Percentiles rank a stretch among this genome's conserved stretches.
Evolutionary conservation across 2,888 invertebrate genomes (phyloP).

Genomic region (Ornithoptera priamus): DNA sequence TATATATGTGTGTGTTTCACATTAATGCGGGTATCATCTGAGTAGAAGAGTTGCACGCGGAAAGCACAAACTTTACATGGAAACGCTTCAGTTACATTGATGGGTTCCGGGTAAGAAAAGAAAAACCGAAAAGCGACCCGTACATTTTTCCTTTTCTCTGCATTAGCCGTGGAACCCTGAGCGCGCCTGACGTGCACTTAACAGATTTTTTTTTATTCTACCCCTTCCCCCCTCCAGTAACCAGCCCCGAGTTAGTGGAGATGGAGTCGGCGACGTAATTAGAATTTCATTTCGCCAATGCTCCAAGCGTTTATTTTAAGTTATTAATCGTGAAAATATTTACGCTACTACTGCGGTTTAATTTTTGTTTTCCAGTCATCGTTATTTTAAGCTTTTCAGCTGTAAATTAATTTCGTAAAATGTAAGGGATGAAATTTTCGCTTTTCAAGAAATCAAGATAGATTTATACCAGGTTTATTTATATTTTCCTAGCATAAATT

Average conservation of each 20-base stretch:
- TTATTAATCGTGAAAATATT: constrained; percentile 3
- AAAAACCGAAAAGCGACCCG: constrained; percentile 8
- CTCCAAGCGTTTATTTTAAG: background rate
- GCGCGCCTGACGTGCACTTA: constrained; percentile 27
- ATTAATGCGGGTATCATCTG: constrained; percentile 32
- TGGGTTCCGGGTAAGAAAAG: constrained; percentile 9
- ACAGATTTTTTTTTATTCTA: constrained; percentile 10
- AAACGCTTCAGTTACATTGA: constrained; percentile 17
- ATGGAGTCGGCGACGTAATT: constrained; percentile 7
- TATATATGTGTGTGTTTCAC: constrained; percentile 32
- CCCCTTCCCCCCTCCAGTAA: constrained; percentile 5
- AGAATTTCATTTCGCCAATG: constrained; percentile 11
- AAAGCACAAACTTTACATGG: background rate
- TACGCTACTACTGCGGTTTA: too few relatives aligned
- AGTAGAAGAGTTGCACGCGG: background rate
- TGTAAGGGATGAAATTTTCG: too few relatives aligned
- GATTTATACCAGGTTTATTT: too few relatives aligned
- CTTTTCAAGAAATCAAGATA: too few relatives aligned
- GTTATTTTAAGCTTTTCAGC: too few relatives aligned
- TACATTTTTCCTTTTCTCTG: constrained; percentile 22
- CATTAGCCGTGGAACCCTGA: constrained; percentile 19
- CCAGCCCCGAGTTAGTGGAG: background rate
- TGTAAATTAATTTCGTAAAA: too few relatives aligned
- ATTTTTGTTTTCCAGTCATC: too few relatives aligned
- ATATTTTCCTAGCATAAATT: too few relatives aligned